These are phyloP conservation scores for Antedon mediterranea DNA, from an alignment of 53 echinoderm and acorn worm genomes.

Conservation along the genomic window DNA sequence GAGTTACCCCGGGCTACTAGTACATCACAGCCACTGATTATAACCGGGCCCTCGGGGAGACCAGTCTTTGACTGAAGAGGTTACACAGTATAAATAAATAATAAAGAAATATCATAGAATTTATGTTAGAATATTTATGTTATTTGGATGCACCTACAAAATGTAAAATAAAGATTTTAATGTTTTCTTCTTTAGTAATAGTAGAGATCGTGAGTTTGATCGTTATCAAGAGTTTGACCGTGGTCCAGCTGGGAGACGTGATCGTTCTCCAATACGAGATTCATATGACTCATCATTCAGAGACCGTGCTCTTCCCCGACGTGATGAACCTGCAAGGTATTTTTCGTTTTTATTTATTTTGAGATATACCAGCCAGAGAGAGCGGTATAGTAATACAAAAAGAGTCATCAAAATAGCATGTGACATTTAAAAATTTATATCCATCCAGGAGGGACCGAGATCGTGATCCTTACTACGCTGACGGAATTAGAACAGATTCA, in stretches of 20 bases:
- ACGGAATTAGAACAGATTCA: background rate
- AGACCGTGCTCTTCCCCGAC: background rate
- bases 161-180: background rate
- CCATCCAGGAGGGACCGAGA: background rate
- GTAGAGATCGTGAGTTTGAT: background rate
- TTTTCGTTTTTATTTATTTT: too few species aligned
- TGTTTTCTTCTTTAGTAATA: background rate
- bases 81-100: too few species aligned
- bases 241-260: constrained; percentile 7
- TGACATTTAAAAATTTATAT: background rate
- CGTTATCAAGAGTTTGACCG: background rate
- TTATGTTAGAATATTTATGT: too few species aligned
- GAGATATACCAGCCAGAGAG: too few species aligned
- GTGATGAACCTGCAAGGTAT: background rate
- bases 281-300: constrained; percentile 24
- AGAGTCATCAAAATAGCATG: background rate
- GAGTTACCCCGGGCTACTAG: too few species aligned
- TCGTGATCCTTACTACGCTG: constrained; percentile 22
- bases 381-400: too few species aligned
- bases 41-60: too few species aligned
- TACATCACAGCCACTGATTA: too few species aligned
- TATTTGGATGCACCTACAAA: background rate
- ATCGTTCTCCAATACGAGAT: constrained; percentile 32
- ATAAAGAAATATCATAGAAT: too few species aligned
- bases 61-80: too few species aligned